Base-by-base conservation (phyloP, 2,888 invertebrate genomes). In the Syritta pipiens region DNA sequence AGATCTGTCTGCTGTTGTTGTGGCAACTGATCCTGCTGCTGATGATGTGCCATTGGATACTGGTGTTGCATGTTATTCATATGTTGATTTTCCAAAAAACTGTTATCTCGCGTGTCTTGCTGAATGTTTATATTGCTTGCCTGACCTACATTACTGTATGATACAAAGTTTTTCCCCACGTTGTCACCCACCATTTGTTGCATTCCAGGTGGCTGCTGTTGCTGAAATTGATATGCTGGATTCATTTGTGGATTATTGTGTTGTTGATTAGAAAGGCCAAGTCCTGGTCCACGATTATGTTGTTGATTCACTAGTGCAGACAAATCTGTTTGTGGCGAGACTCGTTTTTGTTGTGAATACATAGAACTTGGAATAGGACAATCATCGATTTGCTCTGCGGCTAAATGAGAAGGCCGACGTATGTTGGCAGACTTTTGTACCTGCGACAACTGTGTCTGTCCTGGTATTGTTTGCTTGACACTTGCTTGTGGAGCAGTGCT, bases 301-400 rank as follows among this genome's bases (percentile, higher is more conserved):
- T 83, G 84, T 49, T 87, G 88, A 81, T 84, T 87, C 3, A 88
- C 85, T 82, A 87, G 65, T 0, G 85, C 84, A 1, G 87, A 85
- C 20, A 88, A 83, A 76, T 88, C 88, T 20, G 88, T 86, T 77
- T 88, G 89, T 37, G 88, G 89, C 9, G 87, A 84, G 42, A 88
- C 85, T 42, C 86, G 86, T 83, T 86, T 81, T 81, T 87, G 88
- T 62, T 88, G 89, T 75, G 88, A 87, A 82, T 88, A 88, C 83
- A 88, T 88, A 69, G 88, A 89, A 81, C 88, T 89, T n/a, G 89
- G 87, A 69, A 88, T 85, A 46, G 88, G 88, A 65, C 85, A 89
- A 44, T 88, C 86, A 22, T 86, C 82, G 10, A 87, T 86, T 37
- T 83, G 84, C 10, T 84, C 85, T 12, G 60, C 63, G 40, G 82